These are phyloP conservation scores for Pseudeuparius sepicola DNA, from an alignment of 2,888 invertebrate genomes.

Conservation along the genomic window DNA sequence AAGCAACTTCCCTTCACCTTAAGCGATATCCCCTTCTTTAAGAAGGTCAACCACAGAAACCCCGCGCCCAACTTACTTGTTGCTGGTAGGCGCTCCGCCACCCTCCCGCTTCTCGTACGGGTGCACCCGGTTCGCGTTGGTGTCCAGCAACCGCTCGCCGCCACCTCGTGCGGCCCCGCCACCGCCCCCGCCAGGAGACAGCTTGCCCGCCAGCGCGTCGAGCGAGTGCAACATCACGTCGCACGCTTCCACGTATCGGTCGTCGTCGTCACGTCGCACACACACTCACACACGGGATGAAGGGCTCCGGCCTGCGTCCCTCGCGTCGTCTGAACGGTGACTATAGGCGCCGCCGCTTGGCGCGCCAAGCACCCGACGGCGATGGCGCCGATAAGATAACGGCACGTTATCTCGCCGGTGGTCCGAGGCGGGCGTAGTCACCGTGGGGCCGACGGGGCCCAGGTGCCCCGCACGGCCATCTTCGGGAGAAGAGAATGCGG, in stretches of 20 bases:
- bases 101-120: conserved; percentile 42
- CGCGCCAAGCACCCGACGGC: too few relatives aligned
- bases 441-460: too few relatives aligned
- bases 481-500: too few relatives aligned
- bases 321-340: too few relatives aligned
- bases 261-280: conserved; percentile 4
- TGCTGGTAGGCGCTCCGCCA: not conserved
- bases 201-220: conserved; percentile 82
- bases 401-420: too few relatives aligned
- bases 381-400: too few relatives aligned
- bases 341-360: too few relatives aligned
- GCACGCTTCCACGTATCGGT: too few relatives aligned
- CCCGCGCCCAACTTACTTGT: too few relatives aligned
- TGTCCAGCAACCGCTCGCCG: conserved; percentile 46
- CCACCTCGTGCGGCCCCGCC: conserved; percentile 23
- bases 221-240: conserved; percentile 85
- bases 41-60: not conserved
- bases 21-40: conserved; percentile 1
- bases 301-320: too few relatives aligned
- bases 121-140: conserved; percentile 58
- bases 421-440: too few relatives aligned
- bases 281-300: conserved; percentile 2
- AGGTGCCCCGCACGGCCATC: too few relatives aligned
- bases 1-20: conserved; percentile 1
- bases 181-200: conserved; percentile 57